phyloP scores from a whole-genome alignment of 30 jellyfish, hydroid and myxozoan species.

The Turritopsis rubra region DNA sequence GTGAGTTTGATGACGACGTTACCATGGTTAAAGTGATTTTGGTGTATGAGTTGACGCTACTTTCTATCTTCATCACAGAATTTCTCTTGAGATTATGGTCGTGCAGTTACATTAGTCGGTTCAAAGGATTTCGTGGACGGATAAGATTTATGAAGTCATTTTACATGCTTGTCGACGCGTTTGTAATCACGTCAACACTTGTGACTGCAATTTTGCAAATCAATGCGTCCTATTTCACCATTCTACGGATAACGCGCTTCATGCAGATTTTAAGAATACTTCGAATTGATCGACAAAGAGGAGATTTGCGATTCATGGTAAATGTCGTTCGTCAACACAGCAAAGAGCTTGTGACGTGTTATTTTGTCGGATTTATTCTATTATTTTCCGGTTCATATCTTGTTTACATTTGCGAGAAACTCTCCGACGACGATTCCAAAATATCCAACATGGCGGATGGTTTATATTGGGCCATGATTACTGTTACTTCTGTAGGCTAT shows the following conservation, averaged over 20 bases:
- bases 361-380: constrained; percentile 78
- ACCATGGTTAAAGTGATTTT: background rate
- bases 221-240: constrained; percentile 9
- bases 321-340: constrained; percentile 59
- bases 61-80: constrained; percentile 26
- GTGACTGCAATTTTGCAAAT: constrained; percentile 7
- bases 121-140: constrained; percentile 46
- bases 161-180: constrained; percentile 56
- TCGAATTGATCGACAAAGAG: constrained; percentile 82
- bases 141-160: constrained; percentile 42
- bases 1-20: constrained; percentile 1
- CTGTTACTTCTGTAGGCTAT: constrained; percentile 32
- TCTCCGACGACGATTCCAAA: constrained; percentile 41
- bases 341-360: constrained; percentile 75
- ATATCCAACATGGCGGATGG: constrained; percentile 73
- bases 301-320: constrained; percentile 58
- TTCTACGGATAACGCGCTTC: constrained; percentile 24
- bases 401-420: constrained; percentile 32
- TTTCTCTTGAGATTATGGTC: constrained; percentile 52
- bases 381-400: constrained; percentile 57
- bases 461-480: constrained; percentile 87
- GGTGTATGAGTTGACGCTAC: constrained; percentile 19
- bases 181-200: constrained; percentile 15
- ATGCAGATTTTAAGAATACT: constrained; percentile 61
- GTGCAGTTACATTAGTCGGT: constrained; percentile 56